phyloP scores from a whole-genome alignment of 1,140 invertebrate species.

The Drosophila nasuta region DNA sequence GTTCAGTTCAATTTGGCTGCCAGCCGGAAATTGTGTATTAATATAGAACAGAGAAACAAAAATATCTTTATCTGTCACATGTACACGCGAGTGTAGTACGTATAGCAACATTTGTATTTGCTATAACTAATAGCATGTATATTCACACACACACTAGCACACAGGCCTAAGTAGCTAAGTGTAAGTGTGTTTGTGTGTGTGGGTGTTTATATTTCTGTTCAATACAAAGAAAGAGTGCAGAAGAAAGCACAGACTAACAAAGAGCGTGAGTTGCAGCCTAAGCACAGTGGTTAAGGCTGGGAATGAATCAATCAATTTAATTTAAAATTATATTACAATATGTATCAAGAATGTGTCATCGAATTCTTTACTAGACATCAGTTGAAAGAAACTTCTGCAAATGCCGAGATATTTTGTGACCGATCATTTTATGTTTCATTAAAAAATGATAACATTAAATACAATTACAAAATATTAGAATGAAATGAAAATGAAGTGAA shows the following conservation, averaged over 20 bases:
- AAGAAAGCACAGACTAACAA: constrained; percentile 10
- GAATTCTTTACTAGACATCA: too few species aligned
- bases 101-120: constrained; percentile 39
- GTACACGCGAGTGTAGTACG: constrained; percentile 19
- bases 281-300: neutral
- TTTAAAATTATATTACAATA: too few species aligned
- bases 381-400: too few species aligned
- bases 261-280: constrained; percentile 9
- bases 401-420: too few species aligned
- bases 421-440: too few species aligned
- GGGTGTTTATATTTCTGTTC: constrained; percentile 5
- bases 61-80: constrained; percentile 58
- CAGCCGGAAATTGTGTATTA: constrained; percentile 56
- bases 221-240: constrained; percentile 1
- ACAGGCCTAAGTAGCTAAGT: neutral
- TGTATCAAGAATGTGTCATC: too few species aligned
- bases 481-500: too few species aligned
- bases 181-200: neutral
- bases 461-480: too few species aligned
- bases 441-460: too few species aligned
- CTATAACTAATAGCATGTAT: constrained; percentile 41
- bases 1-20: constrained; percentile 2
- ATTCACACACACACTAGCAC: neutral
- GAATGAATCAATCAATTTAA: too few species aligned
- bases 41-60: constrained; percentile 43